Conservation (phyloP, 1,140 invertebrate genomes). For the Philopotamus ludificatus region DNA sequence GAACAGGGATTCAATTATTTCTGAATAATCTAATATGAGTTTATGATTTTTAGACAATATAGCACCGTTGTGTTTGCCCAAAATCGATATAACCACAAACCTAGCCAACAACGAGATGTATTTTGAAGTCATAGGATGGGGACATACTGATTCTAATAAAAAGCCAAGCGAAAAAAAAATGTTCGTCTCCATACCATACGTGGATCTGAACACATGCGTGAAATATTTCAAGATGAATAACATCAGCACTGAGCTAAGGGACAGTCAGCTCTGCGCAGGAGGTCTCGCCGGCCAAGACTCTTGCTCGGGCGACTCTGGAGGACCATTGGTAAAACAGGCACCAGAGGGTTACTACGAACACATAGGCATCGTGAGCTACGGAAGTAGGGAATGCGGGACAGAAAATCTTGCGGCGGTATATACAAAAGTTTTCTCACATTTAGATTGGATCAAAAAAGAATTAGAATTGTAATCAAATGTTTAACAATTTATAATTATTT, state of each 20-base stretch:
- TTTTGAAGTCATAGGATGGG: slow-evolving; percentile 16
- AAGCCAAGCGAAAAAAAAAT: slow-evolving; percentile 58
- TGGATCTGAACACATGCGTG: slow-evolving; percentile 49
- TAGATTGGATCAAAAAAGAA: slow-evolving; percentile 65
- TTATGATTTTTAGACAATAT: too few species aligned
- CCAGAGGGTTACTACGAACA: slow-evolving; percentile 50
- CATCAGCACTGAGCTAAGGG: slow-evolving; percentile 46
- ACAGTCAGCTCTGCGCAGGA: slow-evolving; percentile 64
- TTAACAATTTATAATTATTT: too few species aligned
- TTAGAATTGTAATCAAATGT: slow-evolving; percentile 46
- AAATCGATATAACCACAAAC: too few species aligned
- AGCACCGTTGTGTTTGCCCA: too few species aligned
- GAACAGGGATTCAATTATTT: too few species aligned
- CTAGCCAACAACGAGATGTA: too few species aligned
- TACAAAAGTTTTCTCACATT: slow-evolving; percentile 62
- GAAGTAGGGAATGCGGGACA: slow-evolving; percentile 63
- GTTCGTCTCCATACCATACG: slow-evolving; percentile 56
- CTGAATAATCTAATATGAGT: too few species aligned
- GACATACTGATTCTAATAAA: slow-evolving; percentile 24
- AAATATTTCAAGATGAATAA: slow-evolving; percentile 52
- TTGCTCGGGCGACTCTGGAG: slow-evolving; percentile 74
- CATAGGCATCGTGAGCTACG: slow-evolving; percentile 68
- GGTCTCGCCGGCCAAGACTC: slow-evolving; percentile 65
- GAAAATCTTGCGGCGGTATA: slow-evolving; percentile 69
- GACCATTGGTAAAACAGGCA: slow-evolving; percentile 63